These are phyloP conservation scores for Endomychus coccineus DNA, from an alignment of 2,888 invertebrate genomes.

Conservation along the genomic window DNA sequence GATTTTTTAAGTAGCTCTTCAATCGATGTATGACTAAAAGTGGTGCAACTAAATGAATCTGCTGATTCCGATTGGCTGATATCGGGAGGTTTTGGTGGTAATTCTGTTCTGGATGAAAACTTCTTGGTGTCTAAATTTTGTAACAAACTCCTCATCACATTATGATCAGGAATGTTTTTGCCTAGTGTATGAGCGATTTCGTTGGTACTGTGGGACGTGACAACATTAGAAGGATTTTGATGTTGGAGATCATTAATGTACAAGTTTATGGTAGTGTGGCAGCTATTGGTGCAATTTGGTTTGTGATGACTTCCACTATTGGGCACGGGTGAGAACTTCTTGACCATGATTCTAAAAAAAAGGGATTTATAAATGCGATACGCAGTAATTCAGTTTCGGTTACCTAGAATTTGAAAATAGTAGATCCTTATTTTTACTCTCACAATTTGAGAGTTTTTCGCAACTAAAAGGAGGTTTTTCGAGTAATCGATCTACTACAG, in stretches of 20 bases:
- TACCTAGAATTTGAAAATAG: no score
- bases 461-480: conserved; percentile 1
- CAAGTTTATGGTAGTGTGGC: conserved; percentile 12
- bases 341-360: conserved; percentile 2
- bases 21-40: no score
- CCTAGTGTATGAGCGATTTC: conserved; percentile 6
- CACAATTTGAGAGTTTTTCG: no score
- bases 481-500: neutral
- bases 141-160: conserved; percentile 8
- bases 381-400: no score
- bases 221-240: conserved; percentile 1
- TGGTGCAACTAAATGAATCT: no score
- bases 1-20: no score
- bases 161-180: conserved; percentile 9
- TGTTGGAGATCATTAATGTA: conserved; percentile 12
- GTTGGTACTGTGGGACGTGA: conserved; percentile 1
- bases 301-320: neutral
- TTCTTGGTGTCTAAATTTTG: conserved; percentile 6
- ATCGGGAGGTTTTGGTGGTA: no score
- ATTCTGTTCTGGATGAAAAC: conserved; percentile 7
- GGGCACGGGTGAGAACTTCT: neutral
- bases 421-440: no score
- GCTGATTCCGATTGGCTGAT: no score
- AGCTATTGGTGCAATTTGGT: neutral
- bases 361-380: no score